Base-by-base conservation (phyloP, 2,113 vertebrate species). In the Myotis yumanensis region DNA sequence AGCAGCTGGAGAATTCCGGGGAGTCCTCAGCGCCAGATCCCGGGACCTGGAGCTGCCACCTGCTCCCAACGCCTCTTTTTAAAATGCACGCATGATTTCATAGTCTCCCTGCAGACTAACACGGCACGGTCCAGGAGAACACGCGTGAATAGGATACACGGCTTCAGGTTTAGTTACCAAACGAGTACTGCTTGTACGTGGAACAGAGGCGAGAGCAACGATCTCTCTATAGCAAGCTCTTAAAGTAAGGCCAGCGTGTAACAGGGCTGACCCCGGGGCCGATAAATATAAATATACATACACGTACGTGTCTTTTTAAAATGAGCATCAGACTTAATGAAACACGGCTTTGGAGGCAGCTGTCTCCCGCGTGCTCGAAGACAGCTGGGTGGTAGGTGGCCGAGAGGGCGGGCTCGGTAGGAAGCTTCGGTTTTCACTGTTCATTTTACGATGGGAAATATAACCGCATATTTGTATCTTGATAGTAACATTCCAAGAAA, bases 1-100 rank as follows among this genome's bases (percentile, higher is more conserved):
- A 97, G 89, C 97, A 98, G 95, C 35, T 96, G 97, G 97, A 97
- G 97, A 97, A 98, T 72, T 83, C 96, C 89, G 0, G 37, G 91
- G 96, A 97, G 93, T 85, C 88, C 79, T 96, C 94, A 95, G 94
- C 4, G 83, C 51, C 59, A 80, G 76, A 88, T 97, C 97, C 97
- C 95, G 96, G 89, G 69, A 72, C 73, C 20, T 30, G 71, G 86
- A 95, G 93, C 95, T 93, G 94, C 77, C 71, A 35, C 4, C 64
- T 22, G 40, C 91, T 95, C 94, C 71, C 83, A 79, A 69, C 14
- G 48, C 92, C 84, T 93, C 90, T 91, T 94, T 94, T 93, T 64
- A 76, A 85, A 94, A 89, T 69, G 77, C 96, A 89, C 72, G 52
- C 30, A 37, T 87, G 28, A 68, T 68, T 91, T 81, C 89, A 57